These are phyloP conservation scores for Drosophila neoperkinsi DNA, from an alignment of 2,888 invertebrate species.

Conservation along the genomic window DNA sequence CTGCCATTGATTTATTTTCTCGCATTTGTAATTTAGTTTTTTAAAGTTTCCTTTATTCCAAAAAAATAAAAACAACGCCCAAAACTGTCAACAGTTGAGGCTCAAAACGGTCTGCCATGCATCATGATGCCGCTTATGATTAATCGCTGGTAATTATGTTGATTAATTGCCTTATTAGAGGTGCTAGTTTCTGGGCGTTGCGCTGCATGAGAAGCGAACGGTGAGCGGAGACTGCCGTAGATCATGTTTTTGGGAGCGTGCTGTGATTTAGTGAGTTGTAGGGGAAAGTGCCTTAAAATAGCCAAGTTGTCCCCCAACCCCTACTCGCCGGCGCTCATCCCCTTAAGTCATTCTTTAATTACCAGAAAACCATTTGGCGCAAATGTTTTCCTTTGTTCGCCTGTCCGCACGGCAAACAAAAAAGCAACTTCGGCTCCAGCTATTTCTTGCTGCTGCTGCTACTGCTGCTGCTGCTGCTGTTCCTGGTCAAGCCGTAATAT, in stretches of 20 bases:
- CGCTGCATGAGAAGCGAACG: constrained; percentile 51
- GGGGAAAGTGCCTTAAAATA: constrained; percentile 51
- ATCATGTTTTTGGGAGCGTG: constrained; percentile 66
- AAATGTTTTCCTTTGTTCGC: constrained; percentile 68
- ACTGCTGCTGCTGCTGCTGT: constrained; percentile 9
- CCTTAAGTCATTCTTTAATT: constrained; percentile 62
- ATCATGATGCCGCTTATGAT: constrained; percentile 66
- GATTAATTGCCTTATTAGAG: constrained; percentile 81
- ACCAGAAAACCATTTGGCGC: constrained; percentile 71
- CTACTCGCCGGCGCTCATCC: neutral
- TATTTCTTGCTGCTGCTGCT: constrained; percentile 9
- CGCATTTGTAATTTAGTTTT: constrained; percentile 64
- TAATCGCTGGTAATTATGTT: constrained; percentile 80
- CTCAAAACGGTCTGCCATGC: constrained; percentile 31
- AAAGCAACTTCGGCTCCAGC: constrained; percentile 18
- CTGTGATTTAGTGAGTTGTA: constrained; percentile 45
- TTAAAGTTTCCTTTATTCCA: constrained; percentile 31
- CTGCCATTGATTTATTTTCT: constrained; percentile 68
- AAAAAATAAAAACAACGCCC: constrained; percentile 33
- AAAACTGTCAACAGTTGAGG: constrained; percentile 69
- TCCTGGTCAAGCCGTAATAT: constrained; percentile 69
- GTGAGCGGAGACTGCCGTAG: constrained; percentile 47
- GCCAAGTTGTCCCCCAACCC: neutral
- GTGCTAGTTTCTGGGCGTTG: constrained; percentile 40
- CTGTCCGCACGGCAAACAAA: constrained; percentile 55